Evolutionary conservation across 2,888 invertebrate genomes (phyloP).

Genomic region (Sesia apiformis): DNA sequence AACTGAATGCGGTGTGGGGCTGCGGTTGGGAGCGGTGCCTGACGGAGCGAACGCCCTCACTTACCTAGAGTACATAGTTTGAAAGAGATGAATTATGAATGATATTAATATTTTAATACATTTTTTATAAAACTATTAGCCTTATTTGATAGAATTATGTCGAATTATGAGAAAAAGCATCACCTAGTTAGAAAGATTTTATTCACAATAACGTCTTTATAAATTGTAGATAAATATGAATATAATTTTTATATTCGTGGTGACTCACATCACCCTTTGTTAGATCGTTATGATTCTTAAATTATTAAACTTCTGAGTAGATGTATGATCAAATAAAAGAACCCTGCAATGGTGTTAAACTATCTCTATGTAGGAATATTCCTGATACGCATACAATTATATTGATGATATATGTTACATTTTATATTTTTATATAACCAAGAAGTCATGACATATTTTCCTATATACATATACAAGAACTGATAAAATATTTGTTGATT

Average conservation of each 20-base stretch:
- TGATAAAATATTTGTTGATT: conserved; percentile 45
- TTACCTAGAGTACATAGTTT: conserved; percentile 35
- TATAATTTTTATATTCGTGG: conserved; percentile 27
- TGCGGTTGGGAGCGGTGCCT: not conserved
- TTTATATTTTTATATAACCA: conserved; percentile 52
- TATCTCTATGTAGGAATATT: conserved; percentile 11
- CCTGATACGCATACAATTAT: conserved; percentile 25
- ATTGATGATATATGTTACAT: conserved; percentile 45
- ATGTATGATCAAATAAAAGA: not conserved
- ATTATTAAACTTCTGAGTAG: conserved; percentile 3
- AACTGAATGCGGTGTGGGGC: not conserved
- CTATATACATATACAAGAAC: conserved; percentile 30
- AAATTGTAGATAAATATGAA: conserved; percentile 34
- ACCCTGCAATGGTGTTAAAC: conserved; percentile 9
- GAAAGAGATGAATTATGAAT: conserved; percentile 60
- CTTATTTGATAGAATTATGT: conserved; percentile 40
- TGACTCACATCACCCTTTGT: conserved; percentile 28
- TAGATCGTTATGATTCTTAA: conserved; percentile 30
- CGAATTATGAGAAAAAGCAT: conserved; percentile 32
- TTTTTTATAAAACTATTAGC: conserved; percentile 53
- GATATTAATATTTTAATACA: conserved; percentile 66
- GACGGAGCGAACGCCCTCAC: conserved; percentile 9
- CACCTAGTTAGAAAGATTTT: conserved; percentile 42
- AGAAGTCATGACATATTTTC: conserved; percentile 45
- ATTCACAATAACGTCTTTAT: conserved; percentile 28